Base-by-base conservation (phyloP, 1,140 invertebrate genomes). In the Protaetia brevitarsis region DNA sequence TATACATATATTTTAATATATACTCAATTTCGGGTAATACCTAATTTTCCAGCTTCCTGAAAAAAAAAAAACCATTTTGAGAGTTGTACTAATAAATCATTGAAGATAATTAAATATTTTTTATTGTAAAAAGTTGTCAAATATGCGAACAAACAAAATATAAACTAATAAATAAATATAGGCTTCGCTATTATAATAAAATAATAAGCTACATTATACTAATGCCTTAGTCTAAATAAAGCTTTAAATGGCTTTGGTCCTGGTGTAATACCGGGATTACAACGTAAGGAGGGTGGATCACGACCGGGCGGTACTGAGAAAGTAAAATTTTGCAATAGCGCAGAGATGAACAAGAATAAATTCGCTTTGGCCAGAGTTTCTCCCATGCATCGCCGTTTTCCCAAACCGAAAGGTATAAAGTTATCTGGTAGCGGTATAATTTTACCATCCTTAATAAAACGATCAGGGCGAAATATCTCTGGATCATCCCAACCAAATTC, bases 371-470 rank as follows among this genome's bases (percentile, higher is more conserved):
- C 93, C 59, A 96, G 75, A 16, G 86, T 81, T 80, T 96, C 93
- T 7, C 94, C 94, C 73, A 95, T 88, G 73, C 94, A 97, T 34
- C 89, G 85, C 75, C 90, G 88, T 72, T 90, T 93, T 77, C 90
- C 90, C 23, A 89, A 79, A 41, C 92, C 89, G 71, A 95, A 95
- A 0, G 92, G 91, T 69, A 91, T 81, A 72, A 88, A 90, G 29
- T 83, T 81, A 13, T 93, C 90, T 0, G 87, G 87, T 23, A 90
- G 77, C 3, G 79, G 74, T 26, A 80, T 65, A 13, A 89, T 74
- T 73, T 88, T 88, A 10, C 89, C 89, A 28, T 85, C 78, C 29
- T 87, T 81, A 1, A 95, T 74, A 75, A 90, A 94, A 68, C 92
- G 81, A 68, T 93, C 90, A 0, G 93, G 93, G 64, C 85, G 82